Evolutionary conservation across 2,113 vertebrate genomes (phyloP).

Genomic region (Strigops habroptila): DNA sequence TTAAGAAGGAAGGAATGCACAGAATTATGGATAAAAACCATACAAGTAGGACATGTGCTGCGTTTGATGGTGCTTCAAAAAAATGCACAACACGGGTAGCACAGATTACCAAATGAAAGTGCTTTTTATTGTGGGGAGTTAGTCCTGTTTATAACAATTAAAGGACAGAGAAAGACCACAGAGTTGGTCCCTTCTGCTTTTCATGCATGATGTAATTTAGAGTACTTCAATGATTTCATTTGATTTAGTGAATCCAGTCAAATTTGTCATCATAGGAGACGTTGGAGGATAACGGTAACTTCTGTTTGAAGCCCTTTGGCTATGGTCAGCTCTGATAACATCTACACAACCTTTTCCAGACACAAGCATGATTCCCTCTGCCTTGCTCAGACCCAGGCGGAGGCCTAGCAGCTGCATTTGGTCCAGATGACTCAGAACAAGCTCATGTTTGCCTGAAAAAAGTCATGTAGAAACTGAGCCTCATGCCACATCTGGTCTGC

Average conservation of each 20-base stretch:
- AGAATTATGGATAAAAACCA: neutral
- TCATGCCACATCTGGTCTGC: neutral
- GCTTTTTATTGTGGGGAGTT: neutral
- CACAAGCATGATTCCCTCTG: neutral
- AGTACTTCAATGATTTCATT: neutral
- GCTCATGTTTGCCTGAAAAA: neutral
- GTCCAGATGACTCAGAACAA: neutral
- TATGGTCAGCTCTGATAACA: neutral
- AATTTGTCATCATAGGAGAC: neutral
- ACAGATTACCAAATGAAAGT: conserved; percentile 20
- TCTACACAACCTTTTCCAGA: neutral
- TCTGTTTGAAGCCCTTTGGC: neutral
- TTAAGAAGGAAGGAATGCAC: neutral
- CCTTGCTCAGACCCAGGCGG: neutral
- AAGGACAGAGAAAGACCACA: neutral
- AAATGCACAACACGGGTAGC: neutral
- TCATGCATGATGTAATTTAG: neutral
- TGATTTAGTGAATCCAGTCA: neutral
- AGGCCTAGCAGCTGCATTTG: neutral
- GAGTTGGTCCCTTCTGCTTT: neutral
- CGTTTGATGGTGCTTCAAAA: conserved; percentile 9
- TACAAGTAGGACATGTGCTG: neutral
- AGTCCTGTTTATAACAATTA: neutral
- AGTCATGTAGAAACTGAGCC: neutral
- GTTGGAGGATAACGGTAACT: neutral